These are phyloP conservation scores for Temnothorax rugatulus DNA, from an alignment of 2,888 invertebrate genomes.

Conservation along the genomic window DNA sequence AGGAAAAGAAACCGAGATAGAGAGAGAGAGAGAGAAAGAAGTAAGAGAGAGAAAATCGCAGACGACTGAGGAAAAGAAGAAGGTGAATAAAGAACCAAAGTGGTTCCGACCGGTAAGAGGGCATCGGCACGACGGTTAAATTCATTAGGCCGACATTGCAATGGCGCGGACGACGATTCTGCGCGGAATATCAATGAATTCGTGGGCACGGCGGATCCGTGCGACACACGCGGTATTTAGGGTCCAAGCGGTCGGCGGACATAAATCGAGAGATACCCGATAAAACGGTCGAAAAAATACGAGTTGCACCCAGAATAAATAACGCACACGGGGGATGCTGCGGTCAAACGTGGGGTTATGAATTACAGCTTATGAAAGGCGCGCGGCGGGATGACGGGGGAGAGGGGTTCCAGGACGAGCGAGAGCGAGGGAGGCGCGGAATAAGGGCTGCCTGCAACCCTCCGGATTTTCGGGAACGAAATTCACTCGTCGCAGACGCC, in stretches of 20 bases:
- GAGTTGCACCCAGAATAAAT: conserved; percentile 76
- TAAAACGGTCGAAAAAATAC: conserved; percentile 76
- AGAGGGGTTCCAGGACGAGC: neutral
- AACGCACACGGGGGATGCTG: conserved; percentile 65
- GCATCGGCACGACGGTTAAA: conserved; percentile 73
- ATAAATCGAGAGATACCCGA: conserved; percentile 78
- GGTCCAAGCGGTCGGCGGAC: conserved; percentile 64
- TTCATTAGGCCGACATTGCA: conserved; percentile 76
- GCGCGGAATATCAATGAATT: conserved; percentile 77
- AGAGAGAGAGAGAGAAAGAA: conserved; percentile 24
- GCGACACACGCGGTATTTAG: conserved; percentile 67
- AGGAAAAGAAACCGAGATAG: conserved; percentile 22
- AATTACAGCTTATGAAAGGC: conserved; percentile 67
- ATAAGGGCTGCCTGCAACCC: conserved; percentile 22
- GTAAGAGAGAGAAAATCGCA: conserved; percentile 11
- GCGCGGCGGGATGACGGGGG: conserved; percentile 18
- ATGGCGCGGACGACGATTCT: conserved; percentile 65
- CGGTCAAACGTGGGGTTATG: conserved; percentile 72
- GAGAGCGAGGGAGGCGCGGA: conserved; percentile 15
- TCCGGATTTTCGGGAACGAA: conserved; percentile 47
- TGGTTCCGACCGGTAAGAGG: conserved; percentile 54
- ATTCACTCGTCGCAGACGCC: conserved; percentile 59
- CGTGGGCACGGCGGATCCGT: conserved; percentile 34
- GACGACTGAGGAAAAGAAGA: conserved; percentile 22
- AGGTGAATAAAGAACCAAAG: conserved; percentile 40